Percentiles rank a stretch among this genome's conserved stretches.
Conservation (phyloP, 2,797 vertebrate genomes). For the Artibeus lituratus region DNA sequence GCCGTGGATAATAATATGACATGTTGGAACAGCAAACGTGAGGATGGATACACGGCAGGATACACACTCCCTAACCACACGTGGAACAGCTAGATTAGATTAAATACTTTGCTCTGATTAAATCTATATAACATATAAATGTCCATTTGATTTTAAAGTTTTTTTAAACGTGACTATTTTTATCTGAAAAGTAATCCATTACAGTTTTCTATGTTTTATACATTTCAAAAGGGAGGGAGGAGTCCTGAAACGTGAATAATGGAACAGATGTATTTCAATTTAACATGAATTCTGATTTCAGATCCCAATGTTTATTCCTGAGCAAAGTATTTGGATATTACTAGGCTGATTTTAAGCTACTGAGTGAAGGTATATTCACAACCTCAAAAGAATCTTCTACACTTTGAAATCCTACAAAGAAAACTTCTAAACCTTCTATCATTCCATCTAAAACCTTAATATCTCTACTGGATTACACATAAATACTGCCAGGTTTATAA, state of each 20-base stretch:
- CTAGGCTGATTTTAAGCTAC: conserved; percentile 48
- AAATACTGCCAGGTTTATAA: conserved; percentile 85
- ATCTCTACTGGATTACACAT: conserved; percentile 61
- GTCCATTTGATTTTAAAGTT: conserved; percentile 65
- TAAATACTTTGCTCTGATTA: conserved; percentile 56
- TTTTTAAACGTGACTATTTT: conserved; percentile 74
- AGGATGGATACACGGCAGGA: conserved; percentile 36
- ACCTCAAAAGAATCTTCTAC: conserved; percentile 28
- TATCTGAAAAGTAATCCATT: conserved; percentile 69
- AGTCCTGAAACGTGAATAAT: conserved; percentile 38
- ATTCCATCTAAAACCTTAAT: conserved; percentile 80
- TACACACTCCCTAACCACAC: conserved; percentile 43
- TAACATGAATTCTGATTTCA: conserved; percentile 58
- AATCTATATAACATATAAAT: conserved; percentile 69
- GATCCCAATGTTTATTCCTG: conserved; percentile 52
- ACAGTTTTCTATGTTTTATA: conserved; percentile 81
- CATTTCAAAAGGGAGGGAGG: conserved; percentile 53
- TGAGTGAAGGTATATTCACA: conserved; percentile 47
- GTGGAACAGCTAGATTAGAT: conserved; percentile 37
- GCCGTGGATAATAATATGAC: conserved; percentile 45
- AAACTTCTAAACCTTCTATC: conserved; percentile 75
- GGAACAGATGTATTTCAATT: conserved; percentile 65
- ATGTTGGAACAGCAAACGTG: conserved; percentile 32
- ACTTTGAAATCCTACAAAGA: conserved; percentile 61
- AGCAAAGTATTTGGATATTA: conserved; percentile 57